A percentile compares a stretch with the other conserved stretches of the same genome.
Evolutionary conservation across 2,888 invertebrate species (phyloP).

Genomic region (Sesamia inferens): DNA sequence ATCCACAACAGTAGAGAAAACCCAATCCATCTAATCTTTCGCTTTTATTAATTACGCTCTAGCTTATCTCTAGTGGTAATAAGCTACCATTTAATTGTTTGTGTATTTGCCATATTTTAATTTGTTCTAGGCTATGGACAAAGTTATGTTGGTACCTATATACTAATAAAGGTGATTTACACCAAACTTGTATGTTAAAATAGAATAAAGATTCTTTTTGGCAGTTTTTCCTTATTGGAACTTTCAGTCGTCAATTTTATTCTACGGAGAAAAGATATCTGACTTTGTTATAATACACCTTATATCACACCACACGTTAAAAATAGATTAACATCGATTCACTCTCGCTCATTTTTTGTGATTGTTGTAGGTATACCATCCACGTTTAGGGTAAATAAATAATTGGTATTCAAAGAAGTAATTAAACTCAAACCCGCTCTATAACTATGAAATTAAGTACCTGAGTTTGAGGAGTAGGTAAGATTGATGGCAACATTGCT

Average conservation of each 20-base stretch:
- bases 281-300: no score
- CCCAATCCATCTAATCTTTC: constrained; percentile 23
- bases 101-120: not conserved
- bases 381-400: not conserved
- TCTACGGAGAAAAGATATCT: no score
- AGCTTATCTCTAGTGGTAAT: not conserved
- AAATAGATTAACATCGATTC: not conserved
- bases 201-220: no score
- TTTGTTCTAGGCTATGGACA: not conserved
- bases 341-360: not conserved
- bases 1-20: not conserved
- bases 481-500: not conserved
- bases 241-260: no score
- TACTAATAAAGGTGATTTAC: not conserved
- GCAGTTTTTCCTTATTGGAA: no score
- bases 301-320: not conserved
- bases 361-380: no score
- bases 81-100: not conserved
- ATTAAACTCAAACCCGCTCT: not conserved
- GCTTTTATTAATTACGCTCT: not conserved
- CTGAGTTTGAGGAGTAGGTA: not conserved
- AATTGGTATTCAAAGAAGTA: not conserved
- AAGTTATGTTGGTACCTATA: no score
- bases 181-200: no score
- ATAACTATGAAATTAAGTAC: not conserved